Conservation (phyloP, 2,113 vertebrate genomes). For the Alaudala cheleensis region DNA sequence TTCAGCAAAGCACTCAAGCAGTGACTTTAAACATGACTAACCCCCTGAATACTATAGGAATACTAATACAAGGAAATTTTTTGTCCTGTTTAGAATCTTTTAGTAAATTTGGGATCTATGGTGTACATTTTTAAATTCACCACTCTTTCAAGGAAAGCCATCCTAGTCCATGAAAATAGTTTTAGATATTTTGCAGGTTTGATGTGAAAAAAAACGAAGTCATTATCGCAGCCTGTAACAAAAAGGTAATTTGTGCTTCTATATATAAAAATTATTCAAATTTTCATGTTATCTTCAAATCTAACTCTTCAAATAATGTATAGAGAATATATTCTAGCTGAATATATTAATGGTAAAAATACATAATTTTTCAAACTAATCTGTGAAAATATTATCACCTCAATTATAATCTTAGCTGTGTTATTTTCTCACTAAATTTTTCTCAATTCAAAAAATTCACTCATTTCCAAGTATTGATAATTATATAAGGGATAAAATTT, state of each 20-base stretch:
- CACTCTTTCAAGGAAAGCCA: neutral
- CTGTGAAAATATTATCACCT: neutral
- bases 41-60: neutral
- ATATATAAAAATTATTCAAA: neutral
- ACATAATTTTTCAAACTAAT: neutral
- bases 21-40: neutral
- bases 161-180: neutral
- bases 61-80: neutral
- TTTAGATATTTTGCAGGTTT: neutral
- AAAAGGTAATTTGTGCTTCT: neutral
- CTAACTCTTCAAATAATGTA: fast-evolving
- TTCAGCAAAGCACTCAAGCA: neutral
- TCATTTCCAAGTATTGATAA: neutral
- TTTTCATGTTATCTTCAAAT: neutral
- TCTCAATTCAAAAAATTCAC: neutral
- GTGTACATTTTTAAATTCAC: neutral
- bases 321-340: neutral
- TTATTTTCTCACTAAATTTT: neutral
- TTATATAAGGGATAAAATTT: neutral
- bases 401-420: neutral
- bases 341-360: neutral
- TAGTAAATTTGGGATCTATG: neutral
- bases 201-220: neutral
- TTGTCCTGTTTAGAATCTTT: neutral
- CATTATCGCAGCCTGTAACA: neutral